Percentiles rank a stretch among this genome's conserved stretches.
These are phyloP conservation scores for Apolygus lucorum DNA, from an alignment of 1,140 invertebrate genomes.

Conservation along the genomic window DNA sequence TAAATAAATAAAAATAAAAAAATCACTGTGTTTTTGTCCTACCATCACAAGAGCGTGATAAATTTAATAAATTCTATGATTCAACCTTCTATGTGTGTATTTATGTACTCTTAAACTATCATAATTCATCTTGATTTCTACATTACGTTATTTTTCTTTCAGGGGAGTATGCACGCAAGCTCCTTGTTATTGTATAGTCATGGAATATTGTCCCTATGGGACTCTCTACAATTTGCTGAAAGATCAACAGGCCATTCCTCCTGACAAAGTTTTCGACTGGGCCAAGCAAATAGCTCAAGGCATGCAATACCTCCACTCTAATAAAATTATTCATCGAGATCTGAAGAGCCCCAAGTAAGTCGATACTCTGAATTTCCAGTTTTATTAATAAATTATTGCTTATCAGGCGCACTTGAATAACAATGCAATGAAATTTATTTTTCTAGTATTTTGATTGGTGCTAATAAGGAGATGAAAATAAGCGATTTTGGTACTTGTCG, in stretches of 20 bases:
- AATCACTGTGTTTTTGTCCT: too few relatives aligned
- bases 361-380: too few relatives aligned
- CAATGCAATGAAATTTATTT: too few relatives aligned
- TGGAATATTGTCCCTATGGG: conserved; percentile 96
- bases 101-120: too few relatives aligned
- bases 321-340: conserved; percentile 97
- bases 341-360: conserved; percentile 92
- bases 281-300: conserved; percentile 90
- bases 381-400: too few relatives aligned
- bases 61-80: too few relatives aligned
- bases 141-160: too few relatives aligned
- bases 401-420: conserved; percentile 4
- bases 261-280: conserved; percentile 78
- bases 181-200: conserved; percentile 92
- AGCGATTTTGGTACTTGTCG: conserved; percentile 95
- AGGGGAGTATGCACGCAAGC: conserved; percentile 87
- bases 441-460: conserved; percentile 83
- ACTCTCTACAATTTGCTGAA: conserved; percentile 84
- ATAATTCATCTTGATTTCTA: too few relatives aligned
- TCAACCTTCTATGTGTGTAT: too few relatives aligned
- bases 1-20: too few relatives aligned
- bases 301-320: conserved; percentile 91
- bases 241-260: conserved; percentile 70
- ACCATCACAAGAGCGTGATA: too few relatives aligned
- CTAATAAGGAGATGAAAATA: conserved; percentile 87